These are phyloP conservation scores for Nothocercus julius DNA, from an alignment of 2,113 vertebrate genomes.

Conservation along the genomic window DNA sequence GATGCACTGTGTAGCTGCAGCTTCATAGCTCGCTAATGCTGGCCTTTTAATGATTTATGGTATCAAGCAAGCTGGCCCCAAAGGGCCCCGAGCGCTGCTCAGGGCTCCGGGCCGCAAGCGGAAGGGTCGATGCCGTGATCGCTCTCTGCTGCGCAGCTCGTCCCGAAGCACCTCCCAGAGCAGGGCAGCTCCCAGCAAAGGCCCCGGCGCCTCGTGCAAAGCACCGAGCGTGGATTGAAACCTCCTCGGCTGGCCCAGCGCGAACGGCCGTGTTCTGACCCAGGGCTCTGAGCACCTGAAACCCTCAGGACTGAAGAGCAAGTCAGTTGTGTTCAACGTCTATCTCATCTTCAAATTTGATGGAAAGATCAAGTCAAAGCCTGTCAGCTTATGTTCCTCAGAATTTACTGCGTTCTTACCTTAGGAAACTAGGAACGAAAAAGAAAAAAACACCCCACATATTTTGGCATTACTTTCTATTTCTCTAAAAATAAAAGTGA, in stretches of 20 bases:
- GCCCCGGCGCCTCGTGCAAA: no score
- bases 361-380: background rate
- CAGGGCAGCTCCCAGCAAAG: background rate
- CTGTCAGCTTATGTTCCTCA: background rate
- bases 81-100: background rate
- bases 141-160: background rate
- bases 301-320: background rate
- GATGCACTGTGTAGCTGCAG: background rate
- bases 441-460: fast-evolving
- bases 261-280: background rate
- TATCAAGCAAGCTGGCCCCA: background rate
- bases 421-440: background rate
- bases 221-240: background rate
- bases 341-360: background rate
- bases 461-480: background rate
- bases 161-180: background rate
- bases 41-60: background rate
- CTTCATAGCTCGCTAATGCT: background rate
- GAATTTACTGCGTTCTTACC: background rate
- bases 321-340: background rate
- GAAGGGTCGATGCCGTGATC: background rate
- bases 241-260: background rate
- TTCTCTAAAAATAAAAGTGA: background rate
- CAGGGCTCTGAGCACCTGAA: background rate
- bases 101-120: background rate